Base-by-base conservation (phyloP, 2,113 vertebrate species). In the Sebastes schlegelii region DNA sequence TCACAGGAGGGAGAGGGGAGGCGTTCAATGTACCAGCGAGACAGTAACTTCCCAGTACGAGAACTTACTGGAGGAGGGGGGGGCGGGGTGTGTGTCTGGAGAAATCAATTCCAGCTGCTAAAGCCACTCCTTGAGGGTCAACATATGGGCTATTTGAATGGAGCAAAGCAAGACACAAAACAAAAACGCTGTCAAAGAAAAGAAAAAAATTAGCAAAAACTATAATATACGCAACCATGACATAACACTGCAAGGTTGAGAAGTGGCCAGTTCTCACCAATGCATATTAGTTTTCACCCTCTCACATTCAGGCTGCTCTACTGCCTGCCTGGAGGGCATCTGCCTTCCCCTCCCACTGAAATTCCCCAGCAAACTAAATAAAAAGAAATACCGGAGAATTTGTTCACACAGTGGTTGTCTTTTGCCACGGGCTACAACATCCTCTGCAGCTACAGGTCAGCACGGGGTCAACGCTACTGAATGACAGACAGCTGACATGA, bases 71-170 rank as follows among this genome's bases (percentile, higher is more conserved):
- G 48, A 70, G 55, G 75, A 77, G 64, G 62, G 74, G 77, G 57
- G 57, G 77, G 80, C 21, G 0, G 68, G 79, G 74, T 43, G 21
- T 78, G 3, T 11, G 80, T 83, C 80, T 63, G 67, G 66, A 81
- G 71, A 65, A 90, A 91, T 92, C 48, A 74, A 83, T 70, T 85
- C 86, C 88, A 91, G 90, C 90, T 92, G 88, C 77, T 77, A 10
- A 42, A 88, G 77, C 73, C 60, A 23, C 58, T 90, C 51, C 66
- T 65, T 54, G 55, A 85, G 55, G 66, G 68, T 83, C 84, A 83
- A 83, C 76, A 73, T 81, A 73, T 82, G 81, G 83, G 54, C n/a
- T 46, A 19, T 81, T 66, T 65, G 69, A 55, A 51, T 5, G 23
- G 55, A 74, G 76, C 21, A 51, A 66, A 72, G 55, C 34, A 49